phyloP scores from a whole-genome alignment of 92 coral and sea anemone species.

The Phymanthus crucifer region DNA sequence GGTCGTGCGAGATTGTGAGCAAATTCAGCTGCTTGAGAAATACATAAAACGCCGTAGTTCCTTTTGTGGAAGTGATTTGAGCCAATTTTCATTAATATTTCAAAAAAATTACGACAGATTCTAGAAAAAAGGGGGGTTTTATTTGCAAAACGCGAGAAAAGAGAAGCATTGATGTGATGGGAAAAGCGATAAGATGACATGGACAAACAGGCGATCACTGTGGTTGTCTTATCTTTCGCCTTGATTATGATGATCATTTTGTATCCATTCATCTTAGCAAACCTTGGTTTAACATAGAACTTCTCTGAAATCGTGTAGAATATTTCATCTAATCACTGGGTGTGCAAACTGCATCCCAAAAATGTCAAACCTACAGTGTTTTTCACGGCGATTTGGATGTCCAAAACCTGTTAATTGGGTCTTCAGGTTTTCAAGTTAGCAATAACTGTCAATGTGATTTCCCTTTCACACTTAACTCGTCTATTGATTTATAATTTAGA shows the following conservation, averaged over 20 bases:
- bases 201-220: not conserved
- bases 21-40: slow-evolving; percentile 10
- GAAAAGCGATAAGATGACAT: not conserved
- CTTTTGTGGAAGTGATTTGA: slow-evolving; percentile 10
- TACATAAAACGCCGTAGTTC: not conserved
- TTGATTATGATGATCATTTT: not conserved
- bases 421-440: slow-evolving; percentile 6
- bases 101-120: not conserved
- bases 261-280: not conserved
- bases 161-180: not conserved
- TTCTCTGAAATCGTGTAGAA: not conserved
- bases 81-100: slow-evolving; percentile 3
- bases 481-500: slow-evolving; percentile 34
- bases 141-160: not conserved
- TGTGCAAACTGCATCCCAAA: not conserved
- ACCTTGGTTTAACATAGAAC: not conserved
- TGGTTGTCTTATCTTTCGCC: not conserved
- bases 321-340: not conserved
- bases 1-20: slow-evolving; percentile 6
- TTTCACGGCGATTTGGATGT: slow-evolving; percentile 8
- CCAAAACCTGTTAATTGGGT: slow-evolving; percentile 9
- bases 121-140: not conserved
- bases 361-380: not conserved
- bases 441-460: slow-evolving; percentile 16
- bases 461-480: slow-evolving; percentile 17